A percentile compares a stretch with the other conserved stretches of the same genome.
Conservation (phyloP, 92 coral and sea anemone species). For the Phymanthus crucifer region DNA sequence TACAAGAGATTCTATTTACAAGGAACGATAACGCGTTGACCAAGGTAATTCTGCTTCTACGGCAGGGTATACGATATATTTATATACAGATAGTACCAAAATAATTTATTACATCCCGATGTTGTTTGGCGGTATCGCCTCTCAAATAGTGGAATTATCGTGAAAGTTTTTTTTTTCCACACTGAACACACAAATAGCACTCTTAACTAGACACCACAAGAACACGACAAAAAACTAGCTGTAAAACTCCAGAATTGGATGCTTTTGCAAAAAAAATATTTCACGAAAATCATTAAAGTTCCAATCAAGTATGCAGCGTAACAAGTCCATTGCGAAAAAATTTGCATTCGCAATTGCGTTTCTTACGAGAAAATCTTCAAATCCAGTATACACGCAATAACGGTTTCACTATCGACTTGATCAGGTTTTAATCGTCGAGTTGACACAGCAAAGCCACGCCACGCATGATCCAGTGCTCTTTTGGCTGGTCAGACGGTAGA, state of each 20-base stretch:
- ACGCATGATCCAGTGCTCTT: conserved; percentile 99
- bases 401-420: background rate
- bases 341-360: background rate
- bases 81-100: background rate
- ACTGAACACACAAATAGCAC: background rate
- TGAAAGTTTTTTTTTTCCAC: background rate
- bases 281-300: background rate
- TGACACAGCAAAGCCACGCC: conserved; percentile 98
- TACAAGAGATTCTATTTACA: background rate
- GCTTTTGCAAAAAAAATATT: background rate
- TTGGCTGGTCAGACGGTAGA: conserved; percentile 98
- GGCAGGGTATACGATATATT: background rate
- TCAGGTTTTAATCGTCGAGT: conserved; percentile 71
- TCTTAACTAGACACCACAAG: background rate
- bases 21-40: background rate
- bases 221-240: background rate
- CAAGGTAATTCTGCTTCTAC: background rate
- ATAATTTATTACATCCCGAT: background rate
- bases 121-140: background rate
- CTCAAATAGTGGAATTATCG: background rate
- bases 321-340: background rate
- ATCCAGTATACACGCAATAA: background rate
- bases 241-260: background rate
- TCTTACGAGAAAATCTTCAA: background rate
- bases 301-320: background rate